Evolutionary conservation across 92 coral and sea anemone genomes (phyloP), one percentile per base, ranked within the genome.

Genomic region (Blastomussa wellsi): DNA sequence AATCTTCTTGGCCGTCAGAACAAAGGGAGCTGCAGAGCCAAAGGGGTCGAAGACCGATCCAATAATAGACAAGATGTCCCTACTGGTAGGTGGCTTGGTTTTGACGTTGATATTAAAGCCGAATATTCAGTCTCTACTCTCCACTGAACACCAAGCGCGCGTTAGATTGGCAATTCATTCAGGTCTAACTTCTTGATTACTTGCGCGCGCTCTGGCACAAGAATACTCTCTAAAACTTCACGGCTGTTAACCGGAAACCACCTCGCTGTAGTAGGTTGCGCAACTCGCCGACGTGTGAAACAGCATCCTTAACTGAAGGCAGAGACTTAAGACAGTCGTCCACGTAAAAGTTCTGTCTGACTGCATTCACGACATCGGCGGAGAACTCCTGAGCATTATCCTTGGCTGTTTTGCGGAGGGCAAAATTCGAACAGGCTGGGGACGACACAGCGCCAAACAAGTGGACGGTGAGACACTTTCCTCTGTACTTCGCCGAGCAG

Each of bases 281-380:
- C 44, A 53, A 62, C 24, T 79, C 70, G 29, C 36, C 28, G 53
- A 79, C 83, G 15, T 44, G 83, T 8, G 14, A 7, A 28, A 79
- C 5, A 29, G 83, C 83, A 5, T 79, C 75, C n/a, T 3, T 11
- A 5, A 38, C 69, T 52, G 83, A 44, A 22, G 53, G 47, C 83
- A 79, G 29, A 3, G 87, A 83, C 66, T 83, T 83, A 1, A 74
- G 64, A 72, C 87, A 83, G 72, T 83, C 87, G 7, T 83, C 87
- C 4, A 53, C 26, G 60, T 53, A 53, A 53, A 53, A 53, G n/a
- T 53, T 53, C 60, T 3, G 60, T 17, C 24, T 17, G 4, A 53
- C 60, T 17, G 60, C 3, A 2, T 17, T 53, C 19, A 17, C 0
- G 24, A 1, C 60, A 53, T 53, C 60, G 19, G 60, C 22, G 60